phyloP scores from a whole-genome alignment of 2,797 vertebrate species.

The Rhincodon typus region DNA sequence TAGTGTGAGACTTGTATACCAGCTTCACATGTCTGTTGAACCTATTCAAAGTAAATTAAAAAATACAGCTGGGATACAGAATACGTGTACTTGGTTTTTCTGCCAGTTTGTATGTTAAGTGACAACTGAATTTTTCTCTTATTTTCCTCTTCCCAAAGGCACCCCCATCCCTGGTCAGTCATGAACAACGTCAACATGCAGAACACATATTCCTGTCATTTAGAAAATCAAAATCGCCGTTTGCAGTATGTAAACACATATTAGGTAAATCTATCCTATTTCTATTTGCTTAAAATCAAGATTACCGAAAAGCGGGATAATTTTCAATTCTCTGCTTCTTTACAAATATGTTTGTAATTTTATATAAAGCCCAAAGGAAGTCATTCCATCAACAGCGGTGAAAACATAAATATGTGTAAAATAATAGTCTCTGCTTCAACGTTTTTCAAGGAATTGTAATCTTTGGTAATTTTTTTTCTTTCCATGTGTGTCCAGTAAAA shows the following conservation, averaged over 20 bases:
- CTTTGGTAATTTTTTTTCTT: neutral
- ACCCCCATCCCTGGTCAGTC: constrained; percentile 97
- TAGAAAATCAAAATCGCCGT: constrained; percentile 98
- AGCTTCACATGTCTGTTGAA: neutral
- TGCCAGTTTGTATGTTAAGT: neutral
- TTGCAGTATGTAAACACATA: constrained; percentile 97
- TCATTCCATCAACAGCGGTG: neutral
- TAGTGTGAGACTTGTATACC: neutral
- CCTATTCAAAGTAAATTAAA: neutral
- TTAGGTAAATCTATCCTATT: constrained; percentile 68
- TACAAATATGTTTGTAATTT: neutral
- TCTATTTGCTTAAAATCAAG: constrained; percentile 1
- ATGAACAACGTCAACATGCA: constrained; percentile 92
- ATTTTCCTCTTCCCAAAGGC: constrained; percentile 59
- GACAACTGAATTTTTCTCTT: neutral
- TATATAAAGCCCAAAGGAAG: neutral
- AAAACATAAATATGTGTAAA: neutral
- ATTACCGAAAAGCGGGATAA: neutral
- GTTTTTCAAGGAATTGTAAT: neutral
- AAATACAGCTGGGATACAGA: neutral
- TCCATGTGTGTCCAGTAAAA: neutral
- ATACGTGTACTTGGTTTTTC: neutral
- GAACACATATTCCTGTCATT: constrained; percentile 98
- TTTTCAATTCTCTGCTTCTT: neutral
- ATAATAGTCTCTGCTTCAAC: neutral